Evolutionary conservation across 1,140 invertebrate species (phyloP).

Genomic region (Lordiphosa collinella): DNA sequence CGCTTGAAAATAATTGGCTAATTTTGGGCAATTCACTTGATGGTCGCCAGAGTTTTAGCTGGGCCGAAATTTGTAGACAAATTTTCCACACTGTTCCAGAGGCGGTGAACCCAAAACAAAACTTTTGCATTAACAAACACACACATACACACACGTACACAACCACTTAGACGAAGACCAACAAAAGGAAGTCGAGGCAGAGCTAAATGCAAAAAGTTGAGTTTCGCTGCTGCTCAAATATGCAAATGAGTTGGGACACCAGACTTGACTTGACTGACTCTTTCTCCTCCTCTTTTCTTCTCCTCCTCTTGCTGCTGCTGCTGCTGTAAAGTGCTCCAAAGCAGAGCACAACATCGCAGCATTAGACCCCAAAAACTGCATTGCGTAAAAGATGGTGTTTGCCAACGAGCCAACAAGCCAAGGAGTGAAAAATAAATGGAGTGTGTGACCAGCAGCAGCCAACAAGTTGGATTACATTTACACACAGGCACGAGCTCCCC

Average conservation of each 20-base stretch:
- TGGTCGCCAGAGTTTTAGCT: slow-evolving; percentile 1
- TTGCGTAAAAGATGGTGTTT: slow-evolving; percentile 50
- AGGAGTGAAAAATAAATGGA: slow-evolving; percentile 77
- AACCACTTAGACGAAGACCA: slow-evolving; percentile 12
- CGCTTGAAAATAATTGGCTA: slow-evolving; percentile 38
- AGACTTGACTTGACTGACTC: slow-evolving; percentile 23
- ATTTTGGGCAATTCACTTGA: slow-evolving; percentile 25
- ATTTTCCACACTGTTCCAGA: slow-evolving; percentile 24
- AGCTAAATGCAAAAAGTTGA: slow-evolving; percentile 20
- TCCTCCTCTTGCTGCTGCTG: no score
- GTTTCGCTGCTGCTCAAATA: slow-evolving; percentile 49
- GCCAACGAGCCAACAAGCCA: slow-evolving; percentile 25
- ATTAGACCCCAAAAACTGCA: slow-evolving; percentile 40
- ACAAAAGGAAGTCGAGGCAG: slow-evolving; percentile 4
- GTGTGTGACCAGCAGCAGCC: slow-evolving; percentile 51
- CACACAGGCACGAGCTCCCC: slow-evolving; percentile 22
- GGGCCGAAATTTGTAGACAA: slow-evolving; percentile 29
- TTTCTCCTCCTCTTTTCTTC: no score
- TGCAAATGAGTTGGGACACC: slow-evolving; percentile 52
- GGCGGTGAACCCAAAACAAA: slow-evolving; percentile 33
- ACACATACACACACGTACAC: slow-evolving; percentile 6
- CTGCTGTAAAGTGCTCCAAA: slow-evolving; percentile 61
- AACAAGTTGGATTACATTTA: slow-evolving; percentile 67
- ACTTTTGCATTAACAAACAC: slow-evolving; percentile 50
- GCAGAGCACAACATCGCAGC: slow-evolving; percentile 40